Evolutionary conservation across 2,888 invertebrate species (phyloP).

Genomic region (Pegoplata infirma): DNA sequence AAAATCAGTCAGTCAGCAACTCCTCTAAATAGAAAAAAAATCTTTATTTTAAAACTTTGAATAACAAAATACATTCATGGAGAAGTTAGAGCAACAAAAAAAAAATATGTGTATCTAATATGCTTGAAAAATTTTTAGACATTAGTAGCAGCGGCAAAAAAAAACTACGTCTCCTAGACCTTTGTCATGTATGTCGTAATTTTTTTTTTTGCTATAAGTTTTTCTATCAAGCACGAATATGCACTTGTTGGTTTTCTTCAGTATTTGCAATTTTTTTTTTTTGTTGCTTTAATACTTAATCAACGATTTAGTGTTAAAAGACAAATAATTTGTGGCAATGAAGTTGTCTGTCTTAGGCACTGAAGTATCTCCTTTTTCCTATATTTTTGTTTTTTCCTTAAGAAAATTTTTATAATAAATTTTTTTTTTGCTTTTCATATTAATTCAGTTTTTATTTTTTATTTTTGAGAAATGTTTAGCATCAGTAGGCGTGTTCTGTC

Average conservation of each 20-base stretch:
- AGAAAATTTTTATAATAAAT: neutral
- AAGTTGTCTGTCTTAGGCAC: conserved; percentile 24
- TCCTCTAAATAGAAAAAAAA: conserved; percentile 23
- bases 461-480: neutral
- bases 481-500: neutral
- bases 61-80: too few relatives aligned
- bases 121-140: conserved; percentile 14
- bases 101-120: conserved; percentile 25
- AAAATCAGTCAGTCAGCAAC: conserved; percentile 39
- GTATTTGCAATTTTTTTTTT: conserved; percentile 2
- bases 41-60: conserved; percentile 39
- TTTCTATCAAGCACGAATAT: conserved; percentile 16
- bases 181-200: conserved; percentile 23
- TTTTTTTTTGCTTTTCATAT: neutral
- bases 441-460: too few relatives aligned
- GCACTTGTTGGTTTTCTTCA: conserved; percentile 45
- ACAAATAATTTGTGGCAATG: conserved; percentile 60
- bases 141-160: conserved; percentile 20
- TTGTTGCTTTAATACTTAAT: conserved; percentile 40
- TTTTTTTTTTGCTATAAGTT: neutral
- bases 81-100: neutral
- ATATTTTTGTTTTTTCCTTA: conserved; percentile 5
- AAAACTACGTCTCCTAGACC: conserved; percentile 45
- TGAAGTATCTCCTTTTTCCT: conserved; percentile 29
- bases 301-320: conserved; percentile 59